Conservation (phyloP, 2,113 vertebrate genomes). For the Pteropus alecto region DNA sequence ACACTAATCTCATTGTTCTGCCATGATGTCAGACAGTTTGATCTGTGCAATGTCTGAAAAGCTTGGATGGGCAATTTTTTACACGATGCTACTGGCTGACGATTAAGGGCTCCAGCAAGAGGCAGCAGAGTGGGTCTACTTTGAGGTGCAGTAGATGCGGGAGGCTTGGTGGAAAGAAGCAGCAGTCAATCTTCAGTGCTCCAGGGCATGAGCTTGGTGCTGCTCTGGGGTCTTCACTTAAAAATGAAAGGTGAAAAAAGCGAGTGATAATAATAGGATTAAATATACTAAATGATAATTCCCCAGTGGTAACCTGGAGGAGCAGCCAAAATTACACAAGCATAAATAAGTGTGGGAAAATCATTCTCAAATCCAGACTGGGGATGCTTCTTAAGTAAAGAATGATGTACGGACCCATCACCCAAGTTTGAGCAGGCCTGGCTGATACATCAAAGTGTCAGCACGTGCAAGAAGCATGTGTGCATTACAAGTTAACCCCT, state of each 20-base stretch:
- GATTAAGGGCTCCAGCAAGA: background rate
- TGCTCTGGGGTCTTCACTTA: background rate
- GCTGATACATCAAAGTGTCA: background rate
- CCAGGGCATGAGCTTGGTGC: background rate
- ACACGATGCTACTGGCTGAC: background rate
- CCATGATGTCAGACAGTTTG: background rate
- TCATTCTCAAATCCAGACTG: background rate
- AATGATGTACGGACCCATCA: background rate
- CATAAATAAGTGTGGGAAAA: background rate
- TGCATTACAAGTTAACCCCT: background rate
- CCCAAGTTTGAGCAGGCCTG: background rate
- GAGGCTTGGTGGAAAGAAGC: background rate
- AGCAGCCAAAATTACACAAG: background rate
- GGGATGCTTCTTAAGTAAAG: background rate
- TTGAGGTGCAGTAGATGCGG: background rate
- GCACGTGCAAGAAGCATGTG: background rate
- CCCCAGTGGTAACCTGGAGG: background rate
- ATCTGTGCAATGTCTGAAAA: background rate
- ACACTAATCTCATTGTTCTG: background rate
- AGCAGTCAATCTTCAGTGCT: background rate
- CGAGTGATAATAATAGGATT: background rate
- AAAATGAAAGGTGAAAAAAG: background rate
- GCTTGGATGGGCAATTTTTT: background rate
- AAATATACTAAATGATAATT: background rate
- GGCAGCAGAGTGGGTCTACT: background rate